phyloP scores from a whole-genome alignment of 2,113 vertebrate genomes.

The Typhlomys cinereus region DNA sequence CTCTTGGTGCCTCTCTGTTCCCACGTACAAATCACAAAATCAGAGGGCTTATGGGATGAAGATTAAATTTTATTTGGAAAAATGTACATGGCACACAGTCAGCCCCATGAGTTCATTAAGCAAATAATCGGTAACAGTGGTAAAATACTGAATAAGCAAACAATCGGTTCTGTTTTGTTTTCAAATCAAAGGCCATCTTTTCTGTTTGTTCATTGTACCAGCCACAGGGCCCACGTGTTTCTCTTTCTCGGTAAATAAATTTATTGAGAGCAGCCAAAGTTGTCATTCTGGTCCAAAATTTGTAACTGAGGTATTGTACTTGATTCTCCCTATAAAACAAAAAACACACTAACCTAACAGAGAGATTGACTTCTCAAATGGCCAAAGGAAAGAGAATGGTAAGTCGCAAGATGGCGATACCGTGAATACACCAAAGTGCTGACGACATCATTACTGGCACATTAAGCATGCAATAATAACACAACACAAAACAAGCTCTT shows the following conservation, averaged over 20 bases:
- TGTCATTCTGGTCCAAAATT: background rate
- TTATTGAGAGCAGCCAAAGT: background rate
- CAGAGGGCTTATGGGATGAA: background rate
- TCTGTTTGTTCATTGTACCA: background rate
- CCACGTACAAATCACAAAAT: background rate
- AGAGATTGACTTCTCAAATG: background rate
- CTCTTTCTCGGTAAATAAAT: background rate
- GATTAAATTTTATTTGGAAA: background rate
- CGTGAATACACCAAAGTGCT: background rate
- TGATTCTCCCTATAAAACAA: background rate
- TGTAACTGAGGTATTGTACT: background rate
- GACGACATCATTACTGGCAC: background rate
- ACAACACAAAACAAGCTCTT: background rate
- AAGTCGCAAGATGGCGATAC: background rate
- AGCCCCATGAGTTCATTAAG: background rate
- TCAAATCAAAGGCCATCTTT: background rate
- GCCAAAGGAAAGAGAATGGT: background rate
- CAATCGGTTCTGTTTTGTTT: background rate
- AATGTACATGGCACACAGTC: background rate
- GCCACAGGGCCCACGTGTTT: background rate
- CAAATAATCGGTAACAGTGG: background rate
- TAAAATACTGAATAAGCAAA: conserved; percentile 19
- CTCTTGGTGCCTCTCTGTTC: background rate
- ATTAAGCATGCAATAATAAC: background rate
- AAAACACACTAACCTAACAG: background rate